phyloP scores from a whole-genome alignment of 2,797 vertebrate species.

The Pempheris klunzingeri region DNA sequence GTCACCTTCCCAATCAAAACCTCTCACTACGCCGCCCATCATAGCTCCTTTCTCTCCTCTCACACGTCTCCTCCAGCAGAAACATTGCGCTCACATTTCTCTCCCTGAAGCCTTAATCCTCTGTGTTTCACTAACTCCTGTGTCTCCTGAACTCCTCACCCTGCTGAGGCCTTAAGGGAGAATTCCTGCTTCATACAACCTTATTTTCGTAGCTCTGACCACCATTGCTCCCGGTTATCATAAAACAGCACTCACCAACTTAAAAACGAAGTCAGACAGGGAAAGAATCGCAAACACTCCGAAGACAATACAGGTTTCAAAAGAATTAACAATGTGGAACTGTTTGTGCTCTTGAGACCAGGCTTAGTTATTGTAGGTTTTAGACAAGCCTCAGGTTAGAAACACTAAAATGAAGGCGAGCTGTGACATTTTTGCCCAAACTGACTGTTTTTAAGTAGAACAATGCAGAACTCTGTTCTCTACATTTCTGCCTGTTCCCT shows the following conservation, averaged over 20 bases:
- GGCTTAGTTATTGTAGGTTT: background rate
- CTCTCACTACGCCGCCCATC: slow-evolving; percentile 34
- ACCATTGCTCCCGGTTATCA: background rate
- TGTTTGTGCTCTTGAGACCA: background rate
- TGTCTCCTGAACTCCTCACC: slow-evolving; percentile 13
- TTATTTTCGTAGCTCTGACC: background rate
- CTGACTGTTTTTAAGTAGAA: too few relatives aligned
- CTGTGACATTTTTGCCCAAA: background rate
- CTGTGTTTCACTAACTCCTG: slow-evolving; percentile 5
- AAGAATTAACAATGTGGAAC: background rate
- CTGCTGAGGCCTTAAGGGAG: background rate
- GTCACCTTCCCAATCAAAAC: slow-evolving; percentile 68
- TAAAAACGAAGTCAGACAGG: background rate
- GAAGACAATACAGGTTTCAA: background rate
- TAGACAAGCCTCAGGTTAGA: background rate
- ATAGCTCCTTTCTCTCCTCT: slow-evolving; percentile 31
- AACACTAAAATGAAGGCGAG: background rate
- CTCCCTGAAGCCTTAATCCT: slow-evolving; percentile 20
- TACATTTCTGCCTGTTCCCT: too few relatives aligned
- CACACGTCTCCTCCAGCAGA: slow-evolving; percentile 23
- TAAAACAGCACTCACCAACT: background rate
- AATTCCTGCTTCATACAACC: background rate
- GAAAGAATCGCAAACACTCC: background rate
- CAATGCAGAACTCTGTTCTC: too few relatives aligned
- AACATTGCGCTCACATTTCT: slow-evolving; percentile 20